Percentiles rank a stretch among this genome's conserved stretches.
Conservation (phyloP, 2,113 vertebrate genomes). For the Delphinapterus leucas region DNA sequence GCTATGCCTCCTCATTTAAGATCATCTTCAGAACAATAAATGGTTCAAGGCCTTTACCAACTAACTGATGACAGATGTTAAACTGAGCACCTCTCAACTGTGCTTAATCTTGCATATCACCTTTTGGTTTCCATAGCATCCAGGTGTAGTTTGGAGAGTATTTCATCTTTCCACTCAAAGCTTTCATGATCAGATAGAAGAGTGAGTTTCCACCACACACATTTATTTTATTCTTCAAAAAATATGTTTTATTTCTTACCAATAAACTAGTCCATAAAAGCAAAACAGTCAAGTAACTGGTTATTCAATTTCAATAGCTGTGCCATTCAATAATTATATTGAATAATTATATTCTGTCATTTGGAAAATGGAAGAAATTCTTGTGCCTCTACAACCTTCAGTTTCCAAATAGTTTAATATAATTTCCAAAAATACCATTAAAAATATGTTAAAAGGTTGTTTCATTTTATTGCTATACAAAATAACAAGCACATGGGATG, state of each 20-base stretch:
- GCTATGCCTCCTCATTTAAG: not conserved
- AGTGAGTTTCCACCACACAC: not conserved
- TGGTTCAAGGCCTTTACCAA: not conserved
- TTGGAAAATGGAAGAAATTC: not conserved
- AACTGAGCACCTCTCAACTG: not conserved
- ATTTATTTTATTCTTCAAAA: constrained; percentile 27
- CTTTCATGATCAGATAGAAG: not conserved
- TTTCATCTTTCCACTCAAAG: constrained; percentile 8
- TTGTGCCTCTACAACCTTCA: not conserved
- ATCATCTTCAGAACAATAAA: not conserved
- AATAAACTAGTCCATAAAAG: not conserved
- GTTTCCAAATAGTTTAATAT: not conserved
- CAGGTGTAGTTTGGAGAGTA: not conserved
- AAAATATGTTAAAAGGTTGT: not conserved
- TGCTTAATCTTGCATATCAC: not conserved
- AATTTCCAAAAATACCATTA: constrained; percentile 8
- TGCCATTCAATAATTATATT: not conserved
- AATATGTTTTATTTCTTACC: not conserved
- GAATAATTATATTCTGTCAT: not conserved
- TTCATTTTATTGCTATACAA: not conserved
- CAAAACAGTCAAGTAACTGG: not conserved
- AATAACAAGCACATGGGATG: not conserved
- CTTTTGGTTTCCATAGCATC: not conserved
- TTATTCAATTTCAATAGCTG: constrained; percentile 5
- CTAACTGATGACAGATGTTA: not conserved